Conservation (phyloP, 2,797 vertebrate genomes). For the Sebastes goodei region DNA sequence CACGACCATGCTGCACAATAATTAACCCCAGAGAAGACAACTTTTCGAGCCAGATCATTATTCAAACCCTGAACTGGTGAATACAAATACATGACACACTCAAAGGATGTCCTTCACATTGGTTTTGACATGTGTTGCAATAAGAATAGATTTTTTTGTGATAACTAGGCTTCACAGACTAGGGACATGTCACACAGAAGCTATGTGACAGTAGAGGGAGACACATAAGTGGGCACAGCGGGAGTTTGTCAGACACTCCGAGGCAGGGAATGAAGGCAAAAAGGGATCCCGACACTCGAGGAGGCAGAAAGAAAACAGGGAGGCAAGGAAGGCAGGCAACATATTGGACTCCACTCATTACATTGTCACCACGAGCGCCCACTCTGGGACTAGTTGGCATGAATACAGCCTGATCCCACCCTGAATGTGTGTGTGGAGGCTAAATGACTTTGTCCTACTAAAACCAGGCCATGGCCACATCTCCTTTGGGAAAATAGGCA, state of each 20-base stretch:
- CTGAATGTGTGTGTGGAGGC: constrained; percentile 21
- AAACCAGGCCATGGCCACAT: constrained; percentile 60
- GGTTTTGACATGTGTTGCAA: constrained; percentile 9
- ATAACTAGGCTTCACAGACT: constrained; percentile 37
- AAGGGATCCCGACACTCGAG: constrained; percentile 29
- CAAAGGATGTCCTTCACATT: neutral
- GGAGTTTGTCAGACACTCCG: constrained; percentile 54
- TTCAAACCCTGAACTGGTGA: constrained; percentile 11
- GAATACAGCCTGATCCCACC: constrained; percentile 54
- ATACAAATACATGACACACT: constrained; percentile 14
- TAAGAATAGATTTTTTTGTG: constrained; percentile 35
- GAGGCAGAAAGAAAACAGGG: constrained; percentile 50
- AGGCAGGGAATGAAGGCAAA: constrained; percentile 34
- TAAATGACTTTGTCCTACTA: constrained; percentile 38
- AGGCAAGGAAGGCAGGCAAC: constrained; percentile 53
- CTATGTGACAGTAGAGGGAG: constrained; percentile 47
- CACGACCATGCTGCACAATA: neutral
- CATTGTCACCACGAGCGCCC: constrained; percentile 65
- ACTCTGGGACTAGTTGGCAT: constrained; percentile 68
- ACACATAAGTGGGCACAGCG: constrained; percentile 67
- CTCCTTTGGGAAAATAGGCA: constrained; percentile 52
- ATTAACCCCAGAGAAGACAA: constrained; percentile 18
- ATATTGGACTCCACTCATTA: constrained; percentile 76
- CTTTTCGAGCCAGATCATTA: constrained; percentile 12
- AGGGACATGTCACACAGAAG: constrained; percentile 34